Evolutionary conservation across 2,888 invertebrate genomes (phyloP), one percentile per base, ranked within the genome.

Genomic region (Gymnoscelis rufifasciata): DNA sequence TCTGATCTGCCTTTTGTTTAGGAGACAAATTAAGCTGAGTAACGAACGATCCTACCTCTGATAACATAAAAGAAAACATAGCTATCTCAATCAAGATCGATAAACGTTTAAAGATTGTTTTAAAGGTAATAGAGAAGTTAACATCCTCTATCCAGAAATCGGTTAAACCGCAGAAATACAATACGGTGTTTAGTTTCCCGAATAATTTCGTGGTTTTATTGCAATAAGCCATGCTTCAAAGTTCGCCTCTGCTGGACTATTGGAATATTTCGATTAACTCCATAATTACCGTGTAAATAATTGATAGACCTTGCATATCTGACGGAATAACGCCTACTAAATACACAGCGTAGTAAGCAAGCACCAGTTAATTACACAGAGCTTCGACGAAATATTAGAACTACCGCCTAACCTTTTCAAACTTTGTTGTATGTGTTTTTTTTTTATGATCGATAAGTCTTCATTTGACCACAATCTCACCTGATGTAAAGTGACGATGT

Each of bases 91-190:
- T 49, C 1, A 53, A 27, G 23, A 48, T 19, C 12, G 46, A 40
- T 11, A 47, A 1, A 19, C 4, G 13, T 7, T 45, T 38, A 7
- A 54, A 59, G 2, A 56, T 35, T 41, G 52, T 59, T 3, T 31
- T 42, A 1, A 60, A 41, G 1, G 13, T 38, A 7, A 41, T 27
- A 3, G 64, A 15, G 7, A 58, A 43, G 19, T 57, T 47, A 2
- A 60, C 42, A 1, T 55, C 43, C 1, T 60, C 55, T 3, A 56
- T 45, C 67, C 67, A 68, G 7, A 56, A 57, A 41, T 59, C 60
- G 2, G 59, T 40, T 7, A 55, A 14, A 0, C 51, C 53, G 11
- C 45, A 38, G 6, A 52, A 43, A 11, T 52, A 54, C 0, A 55
- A 31, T 5, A 43, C 43, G 8, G 38, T 54, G 40, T 55, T 54